A percentile compares a stretch with the other conserved stretches of the same genome.
These are phyloP conservation scores for Euglossa dilemma DNA, from an alignment of 1,140 invertebrate species.

Conservation along the genomic window DNA sequence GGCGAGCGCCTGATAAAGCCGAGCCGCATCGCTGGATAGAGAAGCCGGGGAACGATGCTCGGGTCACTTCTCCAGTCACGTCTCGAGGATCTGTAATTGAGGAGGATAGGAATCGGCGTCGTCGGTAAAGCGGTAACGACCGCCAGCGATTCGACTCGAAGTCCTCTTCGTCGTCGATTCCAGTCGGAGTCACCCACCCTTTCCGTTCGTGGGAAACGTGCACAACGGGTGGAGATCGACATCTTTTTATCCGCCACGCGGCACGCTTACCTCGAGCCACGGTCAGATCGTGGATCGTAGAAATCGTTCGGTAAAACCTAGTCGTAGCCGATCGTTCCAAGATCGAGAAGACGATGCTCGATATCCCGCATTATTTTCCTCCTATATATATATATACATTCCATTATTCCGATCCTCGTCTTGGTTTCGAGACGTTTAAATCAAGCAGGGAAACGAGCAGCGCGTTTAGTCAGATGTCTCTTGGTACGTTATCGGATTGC, in stretches of 20 bases:
- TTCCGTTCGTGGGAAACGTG: conserved; percentile 60
- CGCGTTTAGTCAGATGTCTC: conserved; percentile 3
- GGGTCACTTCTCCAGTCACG: conserved; percentile 65
- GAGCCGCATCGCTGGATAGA: conserved; percentile 18
- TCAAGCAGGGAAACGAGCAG: background rate
- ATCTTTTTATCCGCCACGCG: conserved; percentile 49
- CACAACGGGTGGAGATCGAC: conserved; percentile 44
- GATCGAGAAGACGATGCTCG: background rate
- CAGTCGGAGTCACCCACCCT: conserved; percentile 4
- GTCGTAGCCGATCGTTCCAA: conserved; percentile 13
- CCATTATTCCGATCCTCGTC: conserved; percentile 21
- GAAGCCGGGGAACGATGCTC: conserved; percentile 56
- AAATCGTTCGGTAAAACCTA: background rate
- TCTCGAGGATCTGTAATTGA: conserved; percentile 67
- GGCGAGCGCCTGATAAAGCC: conserved; percentile 43
- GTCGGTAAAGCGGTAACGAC: conserved; percentile 61
- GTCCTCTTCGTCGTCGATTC: conserved; percentile 40
- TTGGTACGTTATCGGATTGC: conserved; percentile 62
- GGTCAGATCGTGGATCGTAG: conserved; percentile 34
- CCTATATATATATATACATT: background rate
- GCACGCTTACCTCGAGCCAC: conserved; percentile 17
- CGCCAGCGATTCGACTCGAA: conserved; percentile 39
- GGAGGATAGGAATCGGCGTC: conserved; percentile 63
- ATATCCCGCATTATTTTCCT: background rate
- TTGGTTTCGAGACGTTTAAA: background rate